These are phyloP conservation scores for Drosophila tani DNA, from an alignment of 1,140 invertebrate genomes.

Conservation along the genomic window DNA sequence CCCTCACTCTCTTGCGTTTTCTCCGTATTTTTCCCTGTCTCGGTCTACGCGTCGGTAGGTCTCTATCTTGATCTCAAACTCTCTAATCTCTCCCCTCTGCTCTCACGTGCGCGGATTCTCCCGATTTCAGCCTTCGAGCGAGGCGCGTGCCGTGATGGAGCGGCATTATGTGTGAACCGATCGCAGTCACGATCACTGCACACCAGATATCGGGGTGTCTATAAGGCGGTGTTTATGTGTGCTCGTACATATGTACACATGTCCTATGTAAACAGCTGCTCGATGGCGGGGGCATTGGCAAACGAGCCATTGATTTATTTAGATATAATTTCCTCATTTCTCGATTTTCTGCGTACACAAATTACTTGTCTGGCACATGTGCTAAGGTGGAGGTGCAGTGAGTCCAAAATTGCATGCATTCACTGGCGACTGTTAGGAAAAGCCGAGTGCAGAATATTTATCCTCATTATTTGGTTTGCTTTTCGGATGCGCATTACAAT, in stretches of 20 bases:
- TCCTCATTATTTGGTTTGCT: background rate
- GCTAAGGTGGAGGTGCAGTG: constrained; percentile 20
- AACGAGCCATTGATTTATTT: constrained; percentile 71
- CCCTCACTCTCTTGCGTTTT: constrained; percentile 18
- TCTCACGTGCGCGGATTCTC: constrained; percentile 54
- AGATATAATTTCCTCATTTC: constrained; percentile 46
- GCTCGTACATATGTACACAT: constrained; percentile 4
- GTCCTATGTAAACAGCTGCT: constrained; percentile 33
- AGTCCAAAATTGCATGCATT: background rate
- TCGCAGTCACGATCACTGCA: constrained; percentile 60
- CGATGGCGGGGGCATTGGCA: constrained; percentile 19
- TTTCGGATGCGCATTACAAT: no score
- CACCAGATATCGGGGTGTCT: constrained; percentile 50
- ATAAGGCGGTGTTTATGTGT: constrained; percentile 45
- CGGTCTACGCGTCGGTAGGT: background rate
- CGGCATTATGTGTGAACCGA: constrained; percentile 62
- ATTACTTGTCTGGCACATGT: background rate
- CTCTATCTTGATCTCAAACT: constrained; percentile 15
- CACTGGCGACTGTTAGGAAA: background rate
- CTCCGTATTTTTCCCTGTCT: constrained; percentile 13
- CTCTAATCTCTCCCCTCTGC: constrained; percentile 5
- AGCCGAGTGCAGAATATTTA: background rate
- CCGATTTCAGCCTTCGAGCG: constrained; percentile 38
- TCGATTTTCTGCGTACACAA: constrained; percentile 7
- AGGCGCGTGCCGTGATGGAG: constrained; percentile 60